Conservation (phyloP, 2,797 vertebrate species). For the Podarcis lilfordi region DNA sequence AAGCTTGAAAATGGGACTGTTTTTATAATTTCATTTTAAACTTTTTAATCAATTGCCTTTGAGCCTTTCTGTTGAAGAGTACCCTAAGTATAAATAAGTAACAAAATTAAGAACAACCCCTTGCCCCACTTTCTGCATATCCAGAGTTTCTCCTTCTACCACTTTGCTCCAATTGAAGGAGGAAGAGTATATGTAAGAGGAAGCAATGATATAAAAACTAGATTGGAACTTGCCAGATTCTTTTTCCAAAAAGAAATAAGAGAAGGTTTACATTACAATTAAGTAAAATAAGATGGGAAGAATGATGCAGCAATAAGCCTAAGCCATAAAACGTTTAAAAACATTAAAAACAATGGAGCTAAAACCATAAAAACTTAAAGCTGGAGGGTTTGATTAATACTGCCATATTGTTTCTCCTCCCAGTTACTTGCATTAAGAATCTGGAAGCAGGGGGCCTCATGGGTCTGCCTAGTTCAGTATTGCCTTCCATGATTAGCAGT, state of each 20-base stretch:
- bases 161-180: not conserved
- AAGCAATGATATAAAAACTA: not conserved
- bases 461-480: not conserved
- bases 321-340: no score
- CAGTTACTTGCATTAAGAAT: not conserved
- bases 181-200: not conserved
- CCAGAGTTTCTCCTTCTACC: not conserved
- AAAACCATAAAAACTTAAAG: no score
- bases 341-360: no score
- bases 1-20: not conserved
- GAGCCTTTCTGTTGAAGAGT: not conserved
- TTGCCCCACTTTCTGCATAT: not conserved
- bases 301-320: no score
- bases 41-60: not conserved
- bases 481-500: not conserved
- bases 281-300: no score
- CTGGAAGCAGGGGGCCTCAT: not conserved
- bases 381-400: no score
- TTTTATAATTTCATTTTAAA: not conserved
- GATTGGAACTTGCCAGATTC: fast-evolving
- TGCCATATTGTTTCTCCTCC: no score
- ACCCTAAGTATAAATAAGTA: not conserved
- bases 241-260: not conserved
- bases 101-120: not conserved
- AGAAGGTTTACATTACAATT: not conserved